Base-by-base conservation (phyloP, 2,888 invertebrate species). In the Apotomis capreana region DNA sequence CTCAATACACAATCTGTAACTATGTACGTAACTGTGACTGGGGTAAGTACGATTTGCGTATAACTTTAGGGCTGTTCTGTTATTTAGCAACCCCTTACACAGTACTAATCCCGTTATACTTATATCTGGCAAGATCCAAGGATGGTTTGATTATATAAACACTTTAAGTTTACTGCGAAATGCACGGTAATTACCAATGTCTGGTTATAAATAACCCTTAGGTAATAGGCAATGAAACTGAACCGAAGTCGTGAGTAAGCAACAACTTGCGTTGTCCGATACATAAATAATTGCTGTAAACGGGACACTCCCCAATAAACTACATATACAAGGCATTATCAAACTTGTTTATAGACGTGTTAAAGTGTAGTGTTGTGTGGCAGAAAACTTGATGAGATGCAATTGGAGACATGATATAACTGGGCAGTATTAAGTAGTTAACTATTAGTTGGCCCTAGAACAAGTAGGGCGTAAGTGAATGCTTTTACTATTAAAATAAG, bases 361-460 rank as follows among this genome's bases (percentile, higher is more conserved):
- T 40, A 68, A 46, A 37, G 57, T 58, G 8, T 12, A 52, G 5
- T 44, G 40, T 67, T 13, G 26, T 36, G n/a, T 36, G 37, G 4
- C 37, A 8, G 12, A 5, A 74, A 74, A 75, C 75, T 74, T 80
- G 79, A 83, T 82, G 80, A 81, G 80, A 80, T 82, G 81, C 84
- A 84, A 85, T 85, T 85, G 83, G 78, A 80, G 79, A 76, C 75
- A 73, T 72, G 72, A 61, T 72, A 74, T 70, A 72, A 69, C 61
- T 57, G 74, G 61, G 75, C 74, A 78, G 75, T 79, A 77, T 73
- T 76, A 74, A 75, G 74, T 77, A 71, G 67, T 68, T 62, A 71
- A 68, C 71, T 57, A 62, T 65, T 55, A 46, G 8, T 68, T 49
- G 73, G 55, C 62, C 71, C 55, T 57, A 64, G 15, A 4, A 6